These are phyloP conservation scores for Calyptommatus sinebrachiatus DNA, from an alignment of 2,113 vertebrate species.

Conservation along the genomic window DNA sequence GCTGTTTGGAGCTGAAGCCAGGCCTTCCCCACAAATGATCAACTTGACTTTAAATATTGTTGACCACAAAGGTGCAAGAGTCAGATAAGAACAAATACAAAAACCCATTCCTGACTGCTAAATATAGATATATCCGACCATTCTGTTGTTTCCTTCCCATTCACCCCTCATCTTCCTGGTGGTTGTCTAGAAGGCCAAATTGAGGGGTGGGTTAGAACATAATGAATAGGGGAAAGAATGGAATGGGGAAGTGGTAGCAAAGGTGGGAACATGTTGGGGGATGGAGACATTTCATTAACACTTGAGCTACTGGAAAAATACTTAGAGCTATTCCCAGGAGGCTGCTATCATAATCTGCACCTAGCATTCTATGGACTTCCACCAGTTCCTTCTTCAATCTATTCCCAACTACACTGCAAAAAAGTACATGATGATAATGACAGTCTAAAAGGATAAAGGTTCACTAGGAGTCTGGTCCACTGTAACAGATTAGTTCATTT, in stretches of 20 bases:
- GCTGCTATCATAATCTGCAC: background rate
- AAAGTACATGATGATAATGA: background rate
- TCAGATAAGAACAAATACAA: constrained; percentile 6
- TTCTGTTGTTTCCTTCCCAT: constrained; percentile 11
- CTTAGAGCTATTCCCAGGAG: background rate
- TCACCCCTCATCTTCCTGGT: constrained; percentile 4
- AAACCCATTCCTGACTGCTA: constrained; percentile 3
- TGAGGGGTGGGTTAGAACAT: background rate
- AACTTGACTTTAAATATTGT: background rate
- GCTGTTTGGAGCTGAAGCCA: background rate
- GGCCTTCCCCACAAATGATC: background rate
- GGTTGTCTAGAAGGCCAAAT: background rate
- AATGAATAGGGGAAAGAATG: background rate
- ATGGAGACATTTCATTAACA: background rate
- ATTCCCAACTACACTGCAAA: background rate
- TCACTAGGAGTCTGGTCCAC: background rate
- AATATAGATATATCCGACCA: constrained; percentile 32
- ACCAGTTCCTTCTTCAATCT: background rate
- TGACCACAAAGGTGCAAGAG: background rate
- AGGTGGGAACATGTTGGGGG: background rate
- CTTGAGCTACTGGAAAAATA: background rate
- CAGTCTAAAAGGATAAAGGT: background rate
- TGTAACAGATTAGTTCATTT: too few species aligned
- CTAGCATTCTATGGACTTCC: background rate
- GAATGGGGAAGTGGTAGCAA: background rate